Evolutionary conservation across 2,113 vertebrate genomes (phyloP).

Genomic region (Lota lota): DNA sequence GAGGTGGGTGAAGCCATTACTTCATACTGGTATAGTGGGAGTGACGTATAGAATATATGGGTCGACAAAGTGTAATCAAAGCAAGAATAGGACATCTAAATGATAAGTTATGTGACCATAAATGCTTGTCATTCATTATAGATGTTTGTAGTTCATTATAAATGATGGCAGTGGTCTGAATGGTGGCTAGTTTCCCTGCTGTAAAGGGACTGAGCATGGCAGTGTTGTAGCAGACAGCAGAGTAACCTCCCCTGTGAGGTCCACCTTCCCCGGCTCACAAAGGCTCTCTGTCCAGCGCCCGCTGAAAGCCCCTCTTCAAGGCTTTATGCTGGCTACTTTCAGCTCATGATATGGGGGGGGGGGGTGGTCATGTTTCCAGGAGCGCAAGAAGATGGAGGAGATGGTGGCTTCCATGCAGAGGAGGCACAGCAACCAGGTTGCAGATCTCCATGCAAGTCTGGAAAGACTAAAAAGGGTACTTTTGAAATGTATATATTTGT

Average conservation of each 20-base stretch:
- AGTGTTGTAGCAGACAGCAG: too few relatives aligned
- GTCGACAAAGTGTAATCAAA: too few relatives aligned
- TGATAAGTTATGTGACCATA: too few relatives aligned
- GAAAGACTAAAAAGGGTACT: slow-evolving; percentile 67
- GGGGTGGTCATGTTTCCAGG: slow-evolving; percentile 61
- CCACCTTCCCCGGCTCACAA: slow-evolving; percentile 49
- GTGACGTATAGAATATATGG: too few relatives aligned
- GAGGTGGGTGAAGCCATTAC: background rate
- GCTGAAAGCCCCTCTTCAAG: slow-evolving; percentile 54
- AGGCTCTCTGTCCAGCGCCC: slow-evolving; percentile 46
- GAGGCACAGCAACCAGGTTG: slow-evolving; percentile 61
- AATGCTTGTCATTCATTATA: too few relatives aligned
- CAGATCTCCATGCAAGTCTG: slow-evolving; percentile 65
- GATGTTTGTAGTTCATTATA: too few relatives aligned
- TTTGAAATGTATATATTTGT: background rate
- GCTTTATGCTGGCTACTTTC: slow-evolving; percentile 24
- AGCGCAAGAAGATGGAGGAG: slow-evolving; percentile 67
- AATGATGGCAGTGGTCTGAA: too few relatives aligned
- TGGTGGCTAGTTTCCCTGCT: too few relatives aligned
- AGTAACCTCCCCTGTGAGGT: background rate
- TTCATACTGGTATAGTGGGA: too few relatives aligned
- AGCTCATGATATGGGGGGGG: slow-evolving; percentile 23
- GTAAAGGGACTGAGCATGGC: too few relatives aligned
- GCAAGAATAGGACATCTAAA: too few relatives aligned
- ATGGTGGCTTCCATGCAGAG: slow-evolving; percentile 57